Conservation (phyloP, 2,797 vertebrate species). For the Sebastolobus alascanus region DNA sequence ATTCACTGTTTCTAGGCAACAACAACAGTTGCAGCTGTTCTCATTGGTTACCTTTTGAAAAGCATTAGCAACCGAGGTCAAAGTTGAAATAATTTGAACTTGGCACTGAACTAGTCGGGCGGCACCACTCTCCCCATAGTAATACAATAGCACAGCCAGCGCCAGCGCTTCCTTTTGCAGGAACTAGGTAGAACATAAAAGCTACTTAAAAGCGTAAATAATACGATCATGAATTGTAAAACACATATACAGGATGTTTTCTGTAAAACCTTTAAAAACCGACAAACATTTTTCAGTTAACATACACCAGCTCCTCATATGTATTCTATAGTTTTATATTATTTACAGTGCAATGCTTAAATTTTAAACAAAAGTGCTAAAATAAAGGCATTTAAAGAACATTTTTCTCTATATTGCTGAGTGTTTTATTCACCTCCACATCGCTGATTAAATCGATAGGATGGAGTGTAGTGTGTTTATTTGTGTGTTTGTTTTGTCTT, state of each 20-base stretch:
- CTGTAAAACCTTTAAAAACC: not conserved
- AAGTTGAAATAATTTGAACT: too few relatives aligned
- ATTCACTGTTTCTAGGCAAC: too few relatives aligned
- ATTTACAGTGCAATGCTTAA: not conserved
- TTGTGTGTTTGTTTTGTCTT: not conserved
- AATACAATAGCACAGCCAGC: too few relatives aligned
- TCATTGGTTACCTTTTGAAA: too few relatives aligned
- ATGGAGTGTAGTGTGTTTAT: not conserved
- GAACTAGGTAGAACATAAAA: not conserved
- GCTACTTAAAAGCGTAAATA: not conserved
- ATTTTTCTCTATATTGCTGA: not conserved
- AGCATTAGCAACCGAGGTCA: too few relatives aligned
- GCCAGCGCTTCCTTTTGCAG: not conserved
- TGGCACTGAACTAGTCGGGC: too few relatives aligned
- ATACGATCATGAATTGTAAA: not conserved
- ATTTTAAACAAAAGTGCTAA: not conserved
- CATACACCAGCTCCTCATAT: not conserved
- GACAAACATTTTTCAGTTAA: not conserved
- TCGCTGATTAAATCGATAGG: not conserved
- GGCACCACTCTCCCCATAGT: too few relatives aligned
- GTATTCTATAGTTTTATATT: not conserved
- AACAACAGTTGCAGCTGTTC: too few relatives aligned
- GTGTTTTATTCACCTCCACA: not conserved
- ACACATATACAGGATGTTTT: not conserved
- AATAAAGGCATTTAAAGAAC: not conserved